Conservation (phyloP, 2,113 vertebrate genomes). For the Lampris megalopsis region DNA sequence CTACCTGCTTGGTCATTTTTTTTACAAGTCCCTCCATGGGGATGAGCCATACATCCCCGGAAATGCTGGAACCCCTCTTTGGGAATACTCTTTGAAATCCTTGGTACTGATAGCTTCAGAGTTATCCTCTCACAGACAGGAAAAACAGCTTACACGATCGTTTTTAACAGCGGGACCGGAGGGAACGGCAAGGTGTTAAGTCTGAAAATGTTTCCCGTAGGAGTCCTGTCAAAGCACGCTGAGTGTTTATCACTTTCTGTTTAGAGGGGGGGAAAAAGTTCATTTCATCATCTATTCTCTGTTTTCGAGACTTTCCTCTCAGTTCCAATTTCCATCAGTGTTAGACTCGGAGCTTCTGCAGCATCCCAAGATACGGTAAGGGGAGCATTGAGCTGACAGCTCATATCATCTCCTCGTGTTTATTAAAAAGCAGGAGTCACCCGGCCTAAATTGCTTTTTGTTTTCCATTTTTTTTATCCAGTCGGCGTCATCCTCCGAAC, state of each 20-base stretch:
- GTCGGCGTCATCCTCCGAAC: constrained; percentile 56
- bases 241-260: constrained; percentile 54
- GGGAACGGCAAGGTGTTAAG: constrained; percentile 1
- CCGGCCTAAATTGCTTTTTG: constrained; percentile 60
- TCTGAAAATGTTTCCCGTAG: constrained; percentile 44
- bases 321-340: constrained; percentile 73
- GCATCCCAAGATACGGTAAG: constrained; percentile 52
- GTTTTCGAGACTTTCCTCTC: constrained; percentile 65
- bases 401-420: constrained; percentile 69
- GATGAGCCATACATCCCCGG: background rate
- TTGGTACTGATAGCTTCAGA: constrained; percentile 3
- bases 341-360: constrained; percentile 47
- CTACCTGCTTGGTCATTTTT: background rate
- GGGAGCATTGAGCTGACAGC: constrained; percentile 61
- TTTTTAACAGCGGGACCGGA: constrained; percentile 14
- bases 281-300: constrained; percentile 58
- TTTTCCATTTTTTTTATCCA: constrained; percentile 38
- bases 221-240: constrained; percentile 27
- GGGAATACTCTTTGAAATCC: background rate
- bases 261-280: constrained; percentile 35
- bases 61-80: background rate
- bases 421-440: constrained; percentile 67
- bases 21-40: background rate
- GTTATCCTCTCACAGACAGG: background rate
- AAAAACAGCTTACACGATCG: background rate